Percentiles rank a stretch among this genome's conserved stretches.
Conservation (phyloP, 1,140 invertebrate species). For the Drosophila cardini region DNA sequence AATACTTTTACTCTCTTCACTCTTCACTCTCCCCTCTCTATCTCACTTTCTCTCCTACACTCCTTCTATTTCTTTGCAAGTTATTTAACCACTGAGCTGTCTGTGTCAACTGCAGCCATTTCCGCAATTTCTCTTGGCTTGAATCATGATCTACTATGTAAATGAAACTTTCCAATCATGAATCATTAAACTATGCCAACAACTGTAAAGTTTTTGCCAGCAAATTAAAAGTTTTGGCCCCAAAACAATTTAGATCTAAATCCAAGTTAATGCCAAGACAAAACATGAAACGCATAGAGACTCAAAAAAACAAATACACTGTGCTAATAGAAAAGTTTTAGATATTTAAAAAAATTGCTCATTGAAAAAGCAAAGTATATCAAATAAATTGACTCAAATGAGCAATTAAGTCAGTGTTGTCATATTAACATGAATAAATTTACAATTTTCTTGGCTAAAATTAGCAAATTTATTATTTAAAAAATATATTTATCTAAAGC, state of each 20-base stretch:
- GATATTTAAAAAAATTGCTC: constrained; percentile 41
- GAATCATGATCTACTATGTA: constrained; percentile 54
- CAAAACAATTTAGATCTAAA: constrained; percentile 71
- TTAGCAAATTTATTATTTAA: too few species aligned
- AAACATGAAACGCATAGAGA: constrained; percentile 20
- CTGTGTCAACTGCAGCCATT: constrained; percentile 37
- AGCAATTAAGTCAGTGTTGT: constrained; percentile 36
- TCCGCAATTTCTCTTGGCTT: background rate
- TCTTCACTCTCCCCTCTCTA: too few species aligned
- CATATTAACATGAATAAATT: background rate
- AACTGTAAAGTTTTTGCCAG: constrained; percentile 31
- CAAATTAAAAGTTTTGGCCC: constrained; percentile 67
- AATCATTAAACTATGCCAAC: constrained; percentile 69
- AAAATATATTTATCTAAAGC: too few species aligned
- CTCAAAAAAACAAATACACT: constrained; percentile 37
- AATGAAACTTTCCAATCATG: constrained; percentile 68
- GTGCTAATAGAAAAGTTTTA: constrained; percentile 64
- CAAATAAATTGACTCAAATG: too few species aligned
- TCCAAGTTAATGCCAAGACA: constrained; percentile 48
- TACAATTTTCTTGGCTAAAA: too few species aligned
- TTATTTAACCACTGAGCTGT: background rate
- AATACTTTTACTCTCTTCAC: too few species aligned
- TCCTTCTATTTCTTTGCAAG: background rate
- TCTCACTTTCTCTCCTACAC: background rate
- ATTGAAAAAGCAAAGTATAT: too few species aligned